Base-by-base conservation (phyloP, 23 tunicate species). In the Styela clava region DNA sequence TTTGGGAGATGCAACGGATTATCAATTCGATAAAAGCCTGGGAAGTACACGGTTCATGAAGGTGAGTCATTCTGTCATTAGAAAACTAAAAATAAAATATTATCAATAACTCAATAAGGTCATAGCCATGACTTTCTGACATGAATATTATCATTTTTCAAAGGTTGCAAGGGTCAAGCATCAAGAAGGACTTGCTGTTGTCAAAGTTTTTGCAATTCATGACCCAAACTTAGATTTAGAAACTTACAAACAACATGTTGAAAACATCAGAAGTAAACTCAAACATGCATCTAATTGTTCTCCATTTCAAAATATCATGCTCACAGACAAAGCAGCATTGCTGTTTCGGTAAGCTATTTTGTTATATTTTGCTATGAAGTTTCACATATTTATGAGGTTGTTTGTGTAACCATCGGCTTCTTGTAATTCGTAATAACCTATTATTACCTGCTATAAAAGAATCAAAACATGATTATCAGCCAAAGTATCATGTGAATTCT, bases 1-100 rank as follows among this genome's bases (percentile, higher is more conserved):
- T 83, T 79, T 95, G 25, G 86, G 87, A 33, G 95, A 89, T 86
- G 85, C 86, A 33, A 77, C 84, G 7, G 83, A 90, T 16, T 86
- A 69, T 36, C 64, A 83, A 7, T 86, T 74, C 69, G 88, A 86
- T 33, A 89, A 84, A 63, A 86, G 88, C 62, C 51, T 95, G 51
- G 99, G 99, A 30, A 89, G 91, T 79, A 95, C 99, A 1, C 83
- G 99, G 33, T 95, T 95, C 79, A 95, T 95, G 99, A 95, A 95
- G 83, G 85, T 82, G 31, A 72, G 25, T 18, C 20, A 68, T 68
- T 20, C 20, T 56, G 63, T 56, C n/a, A n/a, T n/a, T n/a, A n/a
- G n/a, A n/a, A n/a, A n/a, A n/a, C n/a, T n/a, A n/a, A n/a, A n/a
- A n/a, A n/a, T n/a, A n/a, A n/a, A n/a, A 44, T 44, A 44, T 5